Base-by-base conservation (phyloP, 2,797 vertebrate species). In the Atherinosoma microstoma region DNA sequence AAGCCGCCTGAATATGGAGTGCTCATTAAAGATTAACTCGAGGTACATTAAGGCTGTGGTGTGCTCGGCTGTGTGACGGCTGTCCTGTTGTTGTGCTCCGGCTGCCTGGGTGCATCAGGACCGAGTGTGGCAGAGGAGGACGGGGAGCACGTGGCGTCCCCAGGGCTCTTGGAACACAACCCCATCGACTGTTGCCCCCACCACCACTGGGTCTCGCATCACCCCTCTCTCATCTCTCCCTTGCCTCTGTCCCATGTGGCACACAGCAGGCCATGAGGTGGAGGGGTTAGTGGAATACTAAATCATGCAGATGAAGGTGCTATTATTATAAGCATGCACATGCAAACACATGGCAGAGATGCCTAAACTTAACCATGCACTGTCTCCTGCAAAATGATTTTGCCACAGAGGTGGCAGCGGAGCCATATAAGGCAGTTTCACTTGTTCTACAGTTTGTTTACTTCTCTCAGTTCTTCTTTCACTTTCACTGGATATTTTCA, bases 21-120 rank as follows among this genome's bases (percentile, higher is more conserved):
- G 11, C 89, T 90, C 92, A 95, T 95, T 90, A 95, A 95, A 94
- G 88, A 93, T 95, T 94, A 91, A 93, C 84, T 79, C 32, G 0
- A 78, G 84, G 47, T 82, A 75, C 91, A 93, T 93, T 93, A 93
- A 86, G 73, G 83, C 79, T 22, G 76, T 4, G 36, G 64, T 49
- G n/a, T 6, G 58, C 73, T 67, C 77, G 35, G 67, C 73, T 73
- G 72, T 76, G 61, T 71, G 81, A 58, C 20, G 49, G 51, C 67
- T 60, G 77, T 69, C 73, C 77, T 73, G 73, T 87, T 84, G 70
- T 83, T 84, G 70, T 76, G 83, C 72, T 85, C 4, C 5, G 65
- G 67, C 72, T 8, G 60, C 68, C 76, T 22, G 80, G 69, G 71
- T 67, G 70, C 79, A 83, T 81, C 70, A 67, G 88, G 84, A 86